phyloP scores from a whole-genome alignment of 2,888 invertebrate genomes.

The Cataglyphis livida region DNA sequence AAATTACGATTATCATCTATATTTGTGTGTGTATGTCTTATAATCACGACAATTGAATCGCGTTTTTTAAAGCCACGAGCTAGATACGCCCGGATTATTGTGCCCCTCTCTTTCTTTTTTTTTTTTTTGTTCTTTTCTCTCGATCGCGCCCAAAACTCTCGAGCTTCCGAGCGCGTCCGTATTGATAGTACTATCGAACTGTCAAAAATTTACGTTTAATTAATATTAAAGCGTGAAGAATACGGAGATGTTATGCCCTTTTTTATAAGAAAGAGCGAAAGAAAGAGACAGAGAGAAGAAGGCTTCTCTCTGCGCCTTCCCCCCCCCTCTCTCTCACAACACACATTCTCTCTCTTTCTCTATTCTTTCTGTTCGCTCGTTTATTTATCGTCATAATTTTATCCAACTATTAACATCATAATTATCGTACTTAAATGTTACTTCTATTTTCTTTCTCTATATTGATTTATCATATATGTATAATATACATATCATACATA shows the following conservation, averaged over 20 bases:
- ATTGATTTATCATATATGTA: constrained; percentile 66
- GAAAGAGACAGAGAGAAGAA: constrained; percentile 2
- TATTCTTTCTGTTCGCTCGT: background rate
- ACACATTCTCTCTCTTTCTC: background rate
- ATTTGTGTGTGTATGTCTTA: constrained; percentile 48
- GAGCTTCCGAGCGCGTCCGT: constrained; percentile 1
- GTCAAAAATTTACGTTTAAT: constrained; percentile 18
- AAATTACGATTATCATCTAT: constrained; percentile 61
- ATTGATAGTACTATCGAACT: constrained; percentile 28
- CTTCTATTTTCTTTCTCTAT: constrained; percentile 18
- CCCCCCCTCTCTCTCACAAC: too few relatives aligned
- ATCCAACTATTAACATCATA: constrained; percentile 68
- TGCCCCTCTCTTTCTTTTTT: background rate
- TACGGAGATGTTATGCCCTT: background rate
- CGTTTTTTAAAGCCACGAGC: constrained; percentile 45
- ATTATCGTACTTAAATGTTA: constrained; percentile 66
- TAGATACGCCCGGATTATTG: constrained; percentile 61
- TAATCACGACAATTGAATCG: constrained; percentile 63
- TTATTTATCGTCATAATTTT: constrained; percentile 17
- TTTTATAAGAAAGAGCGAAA: background rate
- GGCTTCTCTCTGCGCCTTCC: background rate
- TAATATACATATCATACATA: constrained; percentile 74
- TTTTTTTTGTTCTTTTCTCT: constrained; percentile 17
- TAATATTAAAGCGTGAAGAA: constrained; percentile 47
- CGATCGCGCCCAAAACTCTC: constrained; percentile 7